A percentile compares a stretch with the other conserved stretches of the same genome.
These are phyloP conservation scores for Listronotus oregonensis DNA, from an alignment of 1,140 invertebrate species.

Conservation along the genomic window DNA sequence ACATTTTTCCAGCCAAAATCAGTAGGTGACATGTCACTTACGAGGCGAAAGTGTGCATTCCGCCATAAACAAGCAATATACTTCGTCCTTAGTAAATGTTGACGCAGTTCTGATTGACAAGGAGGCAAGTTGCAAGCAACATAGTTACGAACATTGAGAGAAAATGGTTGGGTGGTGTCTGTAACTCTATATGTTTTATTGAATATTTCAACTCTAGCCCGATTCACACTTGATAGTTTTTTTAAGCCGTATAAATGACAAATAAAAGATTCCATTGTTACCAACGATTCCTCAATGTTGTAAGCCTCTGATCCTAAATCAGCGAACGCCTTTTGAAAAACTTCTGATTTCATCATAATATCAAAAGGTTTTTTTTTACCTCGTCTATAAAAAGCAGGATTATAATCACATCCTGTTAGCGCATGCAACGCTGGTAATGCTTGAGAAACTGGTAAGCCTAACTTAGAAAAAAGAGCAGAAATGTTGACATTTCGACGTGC, in stretches of 20 bases:
- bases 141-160: too few relatives aligned
- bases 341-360: not conserved
- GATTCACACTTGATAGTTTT: not conserved
- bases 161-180: too few relatives aligned
- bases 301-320: not conserved
- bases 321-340: not conserved
- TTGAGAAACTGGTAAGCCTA: conserved; percentile 15
- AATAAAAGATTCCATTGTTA: not conserved
- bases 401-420: not conserved
- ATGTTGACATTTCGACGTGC: conserved; percentile 33
- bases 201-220: not conserved
- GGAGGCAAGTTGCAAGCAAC: too few relatives aligned
- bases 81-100: conserved; percentile 20
- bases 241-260: conserved; percentile 1
- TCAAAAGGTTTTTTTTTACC: conserved; percentile 14
- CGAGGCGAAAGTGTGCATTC: conserved; percentile 23
- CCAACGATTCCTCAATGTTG: not conserved
- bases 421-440: conserved; percentile 17
- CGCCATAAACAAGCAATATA: conserved; percentile 43
- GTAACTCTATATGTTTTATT: too few relatives aligned
- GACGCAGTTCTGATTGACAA: too few relatives aligned
- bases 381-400: not conserved
- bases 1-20: conserved; percentile 45
- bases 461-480: conserved; percentile 21
- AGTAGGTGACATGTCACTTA: conserved; percentile 16